Percentiles rank a stretch among this genome's conserved stretches.
Conservation (phyloP, 2,888 invertebrate species). For the Atethmia centrago region DNA sequence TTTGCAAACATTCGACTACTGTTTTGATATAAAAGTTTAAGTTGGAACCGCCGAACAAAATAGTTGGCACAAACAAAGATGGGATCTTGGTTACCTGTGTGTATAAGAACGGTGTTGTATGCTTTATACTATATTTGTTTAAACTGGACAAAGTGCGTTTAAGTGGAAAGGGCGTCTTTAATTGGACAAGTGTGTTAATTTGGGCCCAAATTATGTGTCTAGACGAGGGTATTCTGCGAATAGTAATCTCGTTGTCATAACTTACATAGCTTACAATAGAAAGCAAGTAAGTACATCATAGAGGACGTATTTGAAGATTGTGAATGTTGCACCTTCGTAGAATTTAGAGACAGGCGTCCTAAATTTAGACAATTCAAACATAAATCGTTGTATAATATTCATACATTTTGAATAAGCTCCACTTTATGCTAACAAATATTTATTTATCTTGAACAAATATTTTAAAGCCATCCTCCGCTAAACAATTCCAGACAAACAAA, state of each 20-base stretch:
- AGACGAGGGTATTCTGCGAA: constrained; percentile 4
- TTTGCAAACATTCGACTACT: constrained; percentile 50
- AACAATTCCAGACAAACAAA: background rate
- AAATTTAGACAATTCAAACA: background rate
- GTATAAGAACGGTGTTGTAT: background rate
- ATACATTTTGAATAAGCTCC: background rate
- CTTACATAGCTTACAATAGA: background rate
- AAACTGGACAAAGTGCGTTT: background rate
- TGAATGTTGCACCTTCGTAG: constrained; percentile 13
- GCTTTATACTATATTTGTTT: constrained; percentile 20
- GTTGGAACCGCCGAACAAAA: constrained; percentile 67
- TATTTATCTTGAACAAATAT: constrained; percentile 1
- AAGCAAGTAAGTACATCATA: background rate
- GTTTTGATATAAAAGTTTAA: constrained; percentile 69
- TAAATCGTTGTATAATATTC: background rate
- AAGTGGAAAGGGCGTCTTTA: constrained; percentile 10
- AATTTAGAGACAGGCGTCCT: background rate
- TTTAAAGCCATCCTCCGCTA: background rate
- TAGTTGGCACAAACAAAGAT: constrained; percentile 68
- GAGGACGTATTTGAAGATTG: constrained; percentile 11
- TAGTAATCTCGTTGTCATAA: constrained; percentile 9
- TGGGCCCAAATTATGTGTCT: constrained; percentile 35
- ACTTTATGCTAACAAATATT: constrained; percentile 9
- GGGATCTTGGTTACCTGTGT: constrained; percentile 54
- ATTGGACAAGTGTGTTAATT: constrained; percentile 16